Conservation (phyloP, 2,113 vertebrate species). For the Sterna hirundo region DNA sequence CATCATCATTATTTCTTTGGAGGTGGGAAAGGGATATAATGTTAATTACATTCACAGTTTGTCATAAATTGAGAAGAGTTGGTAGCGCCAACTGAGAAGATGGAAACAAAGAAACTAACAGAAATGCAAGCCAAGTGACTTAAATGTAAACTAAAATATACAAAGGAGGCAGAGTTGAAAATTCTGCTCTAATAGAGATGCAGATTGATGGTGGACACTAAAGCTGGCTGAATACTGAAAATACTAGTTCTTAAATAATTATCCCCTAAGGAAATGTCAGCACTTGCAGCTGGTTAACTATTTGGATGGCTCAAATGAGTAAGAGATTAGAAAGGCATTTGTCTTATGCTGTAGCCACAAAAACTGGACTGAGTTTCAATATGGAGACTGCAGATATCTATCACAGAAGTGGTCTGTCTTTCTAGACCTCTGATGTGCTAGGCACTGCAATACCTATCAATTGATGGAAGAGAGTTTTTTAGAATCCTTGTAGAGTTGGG, state of each 20-base stretch:
- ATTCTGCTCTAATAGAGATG: not conserved
- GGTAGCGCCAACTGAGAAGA: not conserved
- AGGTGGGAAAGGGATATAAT: not conserved
- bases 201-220: not conserved
- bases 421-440: not conserved
- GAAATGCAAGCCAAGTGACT: not conserved
- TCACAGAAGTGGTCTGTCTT: not conserved
- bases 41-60: conserved; percentile 27
- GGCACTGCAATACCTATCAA: not conserved
- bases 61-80: not conserved
- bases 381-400: not conserved
- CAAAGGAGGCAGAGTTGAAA: not conserved
- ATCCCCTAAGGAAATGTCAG: not conserved
- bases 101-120: not conserved
- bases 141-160: not conserved
- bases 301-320: not conserved
- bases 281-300: not conserved
- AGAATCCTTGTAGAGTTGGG: not conserved
- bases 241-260: not conserved
- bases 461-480: not conserved
- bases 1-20: not conserved
- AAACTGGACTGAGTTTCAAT: not conserved
- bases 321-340: not conserved
- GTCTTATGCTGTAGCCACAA: not conserved
- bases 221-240: not conserved